These are phyloP conservation scores for Drosophila picticornis DNA, from an alignment of 2,888 invertebrate genomes.

Conservation along the genomic window DNA sequence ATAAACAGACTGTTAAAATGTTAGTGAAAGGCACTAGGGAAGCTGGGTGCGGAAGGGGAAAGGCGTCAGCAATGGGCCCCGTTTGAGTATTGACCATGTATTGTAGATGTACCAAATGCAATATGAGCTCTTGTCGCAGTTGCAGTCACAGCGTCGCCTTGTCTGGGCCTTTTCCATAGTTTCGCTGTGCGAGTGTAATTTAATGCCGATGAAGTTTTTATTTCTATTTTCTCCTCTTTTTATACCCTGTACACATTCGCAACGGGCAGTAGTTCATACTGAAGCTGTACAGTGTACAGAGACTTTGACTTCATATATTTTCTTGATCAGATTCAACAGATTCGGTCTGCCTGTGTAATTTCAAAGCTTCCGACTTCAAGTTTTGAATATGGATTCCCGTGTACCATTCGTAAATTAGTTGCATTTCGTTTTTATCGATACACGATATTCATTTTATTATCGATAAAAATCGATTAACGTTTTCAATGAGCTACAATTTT, in stretches of 20 bases:
- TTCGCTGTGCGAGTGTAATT: constrained; percentile 61
- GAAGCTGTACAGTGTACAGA: neutral
- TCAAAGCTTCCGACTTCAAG: neutral
- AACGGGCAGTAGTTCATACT: neutral
- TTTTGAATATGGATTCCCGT: neutral
- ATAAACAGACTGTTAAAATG: constrained; percentile 47
- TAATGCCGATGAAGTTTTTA: constrained; percentile 70
- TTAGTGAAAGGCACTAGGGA: neutral
- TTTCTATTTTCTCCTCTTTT: neutral
- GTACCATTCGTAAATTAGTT: neutral
- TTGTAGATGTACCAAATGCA: constrained; percentile 43
- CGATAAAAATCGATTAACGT: neutral
- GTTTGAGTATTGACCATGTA: constrained; percentile 4
- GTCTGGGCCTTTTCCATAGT: constrained; percentile 49
- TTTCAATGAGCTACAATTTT: neutral
- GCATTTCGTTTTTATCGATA: neutral
- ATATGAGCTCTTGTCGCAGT: constrained; percentile 73
- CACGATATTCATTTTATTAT: neutral
- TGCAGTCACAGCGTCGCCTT: constrained; percentile 57
- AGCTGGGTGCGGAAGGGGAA: neutral
- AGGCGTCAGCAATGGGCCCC: neutral
- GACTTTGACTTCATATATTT: neutral
- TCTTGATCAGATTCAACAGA: neutral
- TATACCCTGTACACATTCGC: neutral
- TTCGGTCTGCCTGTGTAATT: neutral